Percentiles rank a stretch among this genome's conserved stretches.
phyloP scores from a whole-genome alignment of 2,113 vertebrate species.

The Egretta garzetta region DNA sequence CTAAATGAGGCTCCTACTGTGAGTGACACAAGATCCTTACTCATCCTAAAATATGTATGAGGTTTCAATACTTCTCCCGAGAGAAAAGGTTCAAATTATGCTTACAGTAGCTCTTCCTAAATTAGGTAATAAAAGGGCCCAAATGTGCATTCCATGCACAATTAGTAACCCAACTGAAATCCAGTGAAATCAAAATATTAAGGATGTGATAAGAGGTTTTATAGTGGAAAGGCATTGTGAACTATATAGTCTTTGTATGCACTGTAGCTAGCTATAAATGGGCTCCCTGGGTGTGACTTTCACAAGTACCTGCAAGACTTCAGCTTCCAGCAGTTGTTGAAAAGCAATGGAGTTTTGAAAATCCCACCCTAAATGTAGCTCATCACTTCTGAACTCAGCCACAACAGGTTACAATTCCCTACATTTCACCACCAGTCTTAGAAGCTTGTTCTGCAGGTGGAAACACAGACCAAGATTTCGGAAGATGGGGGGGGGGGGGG shows the following conservation, averaged over 20 bases:
- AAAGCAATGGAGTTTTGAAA: not conserved
- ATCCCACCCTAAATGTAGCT: not conserved
- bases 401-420: not conserved
- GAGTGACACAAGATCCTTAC: not conserved
- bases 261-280: not conserved
- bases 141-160: not conserved
- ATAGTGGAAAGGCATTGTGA: not conserved
- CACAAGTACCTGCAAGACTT: not conserved
- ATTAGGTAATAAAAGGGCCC: not conserved
- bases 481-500: no score
- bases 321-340: not conserved
- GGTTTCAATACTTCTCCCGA: not conserved
- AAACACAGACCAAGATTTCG: not conserved
- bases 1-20: constrained; percentile 1
- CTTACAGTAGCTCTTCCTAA: constrained; percentile 23
- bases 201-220: not conserved
- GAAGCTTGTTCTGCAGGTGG: not conserved
- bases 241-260: not conserved
- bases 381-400: not conserved
- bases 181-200: not conserved
- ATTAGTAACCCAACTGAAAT: not conserved
- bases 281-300: not conserved
- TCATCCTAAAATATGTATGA: constrained; percentile 8
- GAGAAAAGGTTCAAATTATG: constrained; percentile 36
- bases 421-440: not conserved